Evolutionary conservation across 2,797 vertebrate genomes (phyloP), one percentile per base, ranked within the genome.

Genomic region (Pangasius mekongensis): DNA sequence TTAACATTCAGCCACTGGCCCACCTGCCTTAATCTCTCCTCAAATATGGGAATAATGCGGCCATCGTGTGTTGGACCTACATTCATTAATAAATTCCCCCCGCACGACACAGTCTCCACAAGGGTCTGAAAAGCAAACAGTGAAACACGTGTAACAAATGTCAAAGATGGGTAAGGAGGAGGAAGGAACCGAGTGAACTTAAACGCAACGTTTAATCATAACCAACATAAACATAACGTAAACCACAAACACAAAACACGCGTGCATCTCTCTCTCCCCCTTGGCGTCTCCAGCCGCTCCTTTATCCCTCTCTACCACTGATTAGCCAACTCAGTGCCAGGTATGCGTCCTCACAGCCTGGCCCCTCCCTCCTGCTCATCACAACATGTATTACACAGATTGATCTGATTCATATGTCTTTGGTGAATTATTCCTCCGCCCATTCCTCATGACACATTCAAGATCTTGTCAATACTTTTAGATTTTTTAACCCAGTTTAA

Each of bases 51-150:
- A n/a, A 95, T 16, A 3, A 99, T 97, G 78, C 93, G 95, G 0
- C 99, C 99, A 0, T 99, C 98, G 0, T 94, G 96, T 2, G 97
- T 98, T 82, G 98, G 98, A 0, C 98, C 98, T 0, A 99, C 87
- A 82, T 99, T 99, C 97, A 99, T 92, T 93, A 99, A 92, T 88
- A 99, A 93, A 93, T 99, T 99, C 85, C 98, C 99, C 24, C 98
- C 98, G 73, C 97, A 98, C 5, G 98, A 97, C 80, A 99, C 98
- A 0, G 98, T 98, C 94, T 98, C 96, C 82, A 96, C 97, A 77
- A 99, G 92, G 73, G 95, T 94, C 99, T 99, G 93, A 2, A 81
- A 91, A 90, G 93, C 33, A 90, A 82, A 9, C 7, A 66, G 16
- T 64, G 43, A 66, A 58, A 87, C 8, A 87, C 8, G 8, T 47